These are phyloP conservation scores for Eudyptes chrysolophus DNA, from an alignment of 2,113 vertebrate genomes.

Conservation along the genomic window DNA sequence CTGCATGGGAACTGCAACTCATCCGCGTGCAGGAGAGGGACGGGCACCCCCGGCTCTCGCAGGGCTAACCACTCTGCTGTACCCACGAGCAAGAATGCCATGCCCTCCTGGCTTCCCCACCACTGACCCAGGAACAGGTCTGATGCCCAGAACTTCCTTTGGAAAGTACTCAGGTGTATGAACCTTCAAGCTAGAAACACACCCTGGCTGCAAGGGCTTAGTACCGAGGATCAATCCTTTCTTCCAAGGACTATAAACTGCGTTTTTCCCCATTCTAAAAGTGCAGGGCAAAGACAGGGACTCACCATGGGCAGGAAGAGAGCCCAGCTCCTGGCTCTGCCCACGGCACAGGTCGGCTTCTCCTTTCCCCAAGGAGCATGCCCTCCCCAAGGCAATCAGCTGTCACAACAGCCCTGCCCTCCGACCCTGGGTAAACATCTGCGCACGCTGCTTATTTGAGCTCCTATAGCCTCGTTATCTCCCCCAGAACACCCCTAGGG, in stretches of 20 bases:
- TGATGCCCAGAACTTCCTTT: background rate
- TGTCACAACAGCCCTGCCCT: constrained; percentile 78
- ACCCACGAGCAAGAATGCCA: rapidly evolving
- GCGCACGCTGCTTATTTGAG: constrained; percentile 66
- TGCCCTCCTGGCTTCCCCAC: background rate
- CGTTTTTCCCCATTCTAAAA: background rate
- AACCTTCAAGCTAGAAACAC: background rate
- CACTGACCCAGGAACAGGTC: background rate
- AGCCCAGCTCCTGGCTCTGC: background rate
- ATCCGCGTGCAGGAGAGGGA: rapidly evolving
- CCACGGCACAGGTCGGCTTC: background rate
- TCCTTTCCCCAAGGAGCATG: background rate
- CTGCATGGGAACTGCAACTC: rapidly evolving
- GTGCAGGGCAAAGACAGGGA: background rate
- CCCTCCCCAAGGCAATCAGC: constrained; percentile 22
- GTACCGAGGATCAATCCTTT: background rate
- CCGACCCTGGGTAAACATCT: constrained; percentile 76
- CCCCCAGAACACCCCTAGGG: constrained; percentile 55
- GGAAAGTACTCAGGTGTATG: background rate
- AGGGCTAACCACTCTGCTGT: background rate
- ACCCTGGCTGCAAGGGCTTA: background rate
- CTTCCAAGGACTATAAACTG: background rate
- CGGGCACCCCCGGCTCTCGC: rapidly evolving
- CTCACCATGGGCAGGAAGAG: background rate
- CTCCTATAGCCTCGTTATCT: constrained; percentile 51